Percentiles rank a stretch among this genome's conserved stretches.
These are phyloP conservation scores for Lepidochrysops patricia DNA, from an alignment of 2,888 invertebrate genomes.

Conservation along the genomic window DNA sequence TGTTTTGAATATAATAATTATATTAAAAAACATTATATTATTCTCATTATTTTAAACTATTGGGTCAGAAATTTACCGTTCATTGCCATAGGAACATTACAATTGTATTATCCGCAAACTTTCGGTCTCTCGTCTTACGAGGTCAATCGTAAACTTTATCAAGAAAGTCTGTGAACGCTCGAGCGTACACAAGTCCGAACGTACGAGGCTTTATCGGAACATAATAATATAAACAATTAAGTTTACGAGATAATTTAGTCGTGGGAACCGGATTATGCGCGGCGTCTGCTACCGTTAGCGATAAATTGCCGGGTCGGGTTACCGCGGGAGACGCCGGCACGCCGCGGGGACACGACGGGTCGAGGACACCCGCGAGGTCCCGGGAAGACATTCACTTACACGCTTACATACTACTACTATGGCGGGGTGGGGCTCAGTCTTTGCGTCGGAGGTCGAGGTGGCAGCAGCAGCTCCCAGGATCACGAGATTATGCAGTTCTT, in stretches of 20 bases:
- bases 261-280: neutral
- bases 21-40: too few species aligned
- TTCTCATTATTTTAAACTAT: too few species aligned
- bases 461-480: conserved; percentile 62
- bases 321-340: too few species aligned
- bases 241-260: neutral
- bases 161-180: neutral
- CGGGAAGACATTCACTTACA: conserved; percentile 39
- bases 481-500: conserved; percentile 92
- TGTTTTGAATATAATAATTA: too few species aligned
- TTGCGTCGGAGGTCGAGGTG: conserved; percentile 64
- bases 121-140: neutral
- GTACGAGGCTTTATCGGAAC: neutral
- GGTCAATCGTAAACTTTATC: neutral
- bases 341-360: neutral
- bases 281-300: neutral
- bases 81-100: neutral
- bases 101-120: neutral
- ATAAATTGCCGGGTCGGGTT: neutral
- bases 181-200: neutral
- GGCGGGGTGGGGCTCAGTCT: conserved; percentile 65
- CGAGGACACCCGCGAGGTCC: conserved; percentile 12
- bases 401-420: conserved; percentile 49
- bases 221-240: neutral
- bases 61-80: neutral